These are phyloP conservation scores for Sussaba pulchella DNA, from an alignment of 2,888 invertebrate species.

Conservation along the genomic window DNA sequence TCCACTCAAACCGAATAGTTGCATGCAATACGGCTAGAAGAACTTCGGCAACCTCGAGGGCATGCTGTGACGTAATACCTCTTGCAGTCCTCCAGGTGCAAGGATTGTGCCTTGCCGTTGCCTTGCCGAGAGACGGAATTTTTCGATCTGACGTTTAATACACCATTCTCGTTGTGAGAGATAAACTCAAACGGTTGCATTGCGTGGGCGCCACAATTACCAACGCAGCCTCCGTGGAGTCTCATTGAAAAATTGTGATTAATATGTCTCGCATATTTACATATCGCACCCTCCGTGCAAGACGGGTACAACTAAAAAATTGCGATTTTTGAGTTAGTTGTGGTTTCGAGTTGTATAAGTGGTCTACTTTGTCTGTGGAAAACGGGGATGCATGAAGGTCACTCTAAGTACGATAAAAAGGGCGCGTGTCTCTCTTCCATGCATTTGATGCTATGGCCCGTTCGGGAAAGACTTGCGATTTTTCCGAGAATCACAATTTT, in stretches of 20 bases:
- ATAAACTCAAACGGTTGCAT: constrained; percentile 11
- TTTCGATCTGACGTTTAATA: constrained; percentile 15
- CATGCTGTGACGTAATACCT: constrained; percentile 50
- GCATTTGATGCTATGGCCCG: no score
- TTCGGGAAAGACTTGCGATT: no score
- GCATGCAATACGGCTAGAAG: constrained; percentile 35
- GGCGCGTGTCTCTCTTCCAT: no score
- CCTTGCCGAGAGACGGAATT: constrained; percentile 10
- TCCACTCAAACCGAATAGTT: constrained; percentile 36
- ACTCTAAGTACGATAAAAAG: no score
- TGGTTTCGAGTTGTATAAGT: no score
- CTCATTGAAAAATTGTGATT: constrained; percentile 10
- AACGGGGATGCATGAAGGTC: no score
- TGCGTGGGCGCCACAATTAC: constrained; percentile 36
- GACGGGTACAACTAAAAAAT: no score
- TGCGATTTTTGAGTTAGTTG: no score
- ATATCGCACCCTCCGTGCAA: no score
- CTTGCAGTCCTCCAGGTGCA: constrained; percentile 52
- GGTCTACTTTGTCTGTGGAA: no score
- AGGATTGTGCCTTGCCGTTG: constrained; percentile 13
- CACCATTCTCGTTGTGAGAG: constrained; percentile 23
- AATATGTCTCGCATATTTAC: constrained; percentile 11
- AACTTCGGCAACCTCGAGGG: constrained; percentile 45
- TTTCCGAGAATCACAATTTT: no score
- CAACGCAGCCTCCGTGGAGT: constrained; percentile 8